Evolutionary conservation across 1,140 invertebrate genomes (phyloP), one percentile per base, ranked within the genome.

Genomic region (Ylistrum balloti): DNA sequence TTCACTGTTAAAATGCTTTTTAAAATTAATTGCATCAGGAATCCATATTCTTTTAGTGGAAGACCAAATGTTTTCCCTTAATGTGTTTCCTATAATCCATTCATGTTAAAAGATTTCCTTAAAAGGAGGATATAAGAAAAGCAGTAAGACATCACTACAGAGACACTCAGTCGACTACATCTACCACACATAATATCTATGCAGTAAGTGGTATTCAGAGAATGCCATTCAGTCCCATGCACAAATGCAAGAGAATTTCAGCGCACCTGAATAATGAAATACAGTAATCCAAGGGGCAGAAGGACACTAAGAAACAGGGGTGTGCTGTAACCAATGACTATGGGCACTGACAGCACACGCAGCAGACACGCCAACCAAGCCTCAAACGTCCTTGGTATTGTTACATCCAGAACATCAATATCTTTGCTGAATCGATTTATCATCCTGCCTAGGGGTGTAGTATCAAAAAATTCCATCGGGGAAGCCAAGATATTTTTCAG

Each of bases 241-340:
- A 88, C 32, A 85, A 48, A 20, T 35, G 28, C 3, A 35, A 87
- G 34, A 88, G 56, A 87, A 56, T 35, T 28, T 0, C n/a, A 33
- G 85, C 92, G 90, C 89, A 93, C 92, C 93, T 93, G 92, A 20
- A 93, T 88, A 28, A 89, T 48, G 20, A 91, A 74, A 86, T 93
- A 93, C 0, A 93, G 35, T 0, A 93, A 38, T 22, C 89, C 88
- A 0, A 99, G 97, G n/a, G 98, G 98, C 91, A 99, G 86, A 91
- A 99, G 97, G 45, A 98, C 97, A 15, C 97, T 96, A 91, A 99
- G 94, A 96, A 99, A 99, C 94, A 98, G 97, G 0, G 98, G 98
- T 87, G 98, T 99, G 92, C 98, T 98, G 95, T 97, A 97, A 96
- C 98, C 98, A 95, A 99, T 99, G 48, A 99, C 98, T 95, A 99